Evolutionary conservation across 2,888 invertebrate genomes (phyloP).

Genomic region (Terebella lapidaria): DNA sequence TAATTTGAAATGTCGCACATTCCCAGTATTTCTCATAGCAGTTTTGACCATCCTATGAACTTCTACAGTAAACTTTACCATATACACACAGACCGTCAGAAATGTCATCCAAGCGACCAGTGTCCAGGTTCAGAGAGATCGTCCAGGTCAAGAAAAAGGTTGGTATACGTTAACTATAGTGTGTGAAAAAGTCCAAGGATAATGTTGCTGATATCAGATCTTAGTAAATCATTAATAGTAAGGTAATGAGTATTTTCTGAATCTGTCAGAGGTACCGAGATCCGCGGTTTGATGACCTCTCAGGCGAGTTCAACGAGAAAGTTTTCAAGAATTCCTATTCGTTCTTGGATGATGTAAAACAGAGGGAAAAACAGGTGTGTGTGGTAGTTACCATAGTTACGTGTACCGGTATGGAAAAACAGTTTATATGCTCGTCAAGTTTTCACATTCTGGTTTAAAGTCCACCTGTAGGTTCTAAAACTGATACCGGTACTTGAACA

Average conservation of each 20-base stretch:
- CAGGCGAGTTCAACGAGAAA: constrained; percentile 72
- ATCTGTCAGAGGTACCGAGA: constrained; percentile 58
- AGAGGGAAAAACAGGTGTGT: constrained; percentile 62
- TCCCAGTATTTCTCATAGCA: no score
- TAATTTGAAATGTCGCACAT: background rate
- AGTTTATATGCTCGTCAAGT: background rate
- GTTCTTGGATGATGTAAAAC: constrained; percentile 69
- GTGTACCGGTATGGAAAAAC: background rate
- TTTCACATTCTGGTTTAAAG: background rate
- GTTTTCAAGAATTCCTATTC: constrained; percentile 72
- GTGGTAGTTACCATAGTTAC: background rate
- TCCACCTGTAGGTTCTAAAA: no score
- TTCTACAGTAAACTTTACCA: no score
- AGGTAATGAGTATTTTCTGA: background rate
- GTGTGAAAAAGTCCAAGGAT: no score
- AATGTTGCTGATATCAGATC: no score
- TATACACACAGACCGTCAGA: constrained; percentile 65
- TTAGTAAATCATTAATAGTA: no score
- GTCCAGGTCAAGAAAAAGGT: constrained; percentile 53
- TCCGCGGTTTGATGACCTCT: constrained; percentile 82
- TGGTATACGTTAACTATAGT: constrained; percentile 6
- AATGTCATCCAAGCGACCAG: constrained; percentile 70
- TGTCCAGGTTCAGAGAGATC: constrained; percentile 58
- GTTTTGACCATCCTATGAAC: no score
- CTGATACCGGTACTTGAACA: no score